Base-by-base conservation (phyloP, 2,888 invertebrate genomes). In the Rhagonycha lutea region DNA sequence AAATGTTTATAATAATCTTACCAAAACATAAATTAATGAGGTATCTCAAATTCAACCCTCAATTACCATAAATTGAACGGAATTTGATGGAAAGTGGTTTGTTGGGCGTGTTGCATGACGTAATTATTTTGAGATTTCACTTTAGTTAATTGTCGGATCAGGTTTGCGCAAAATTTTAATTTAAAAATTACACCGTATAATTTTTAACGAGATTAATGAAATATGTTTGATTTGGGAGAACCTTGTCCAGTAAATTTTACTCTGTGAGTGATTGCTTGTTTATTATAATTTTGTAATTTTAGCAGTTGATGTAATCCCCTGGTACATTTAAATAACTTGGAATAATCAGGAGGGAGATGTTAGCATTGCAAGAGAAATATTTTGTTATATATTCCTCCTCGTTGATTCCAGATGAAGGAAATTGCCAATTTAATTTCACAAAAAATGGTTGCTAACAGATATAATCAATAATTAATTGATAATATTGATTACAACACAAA, bases 21-120 rank as follows among this genome's bases (percentile, higher is more conserved):
- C 28, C 60, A 47, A 62, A 47, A 24, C 74, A 65, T 47, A 74
- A 74, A 74, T 74, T 74, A 70, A 74, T 74, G 74, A 74, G 65
- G 73, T 65, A 73, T 68, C 61, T 62, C 68, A 73, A 69, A 74
- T 74, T 69, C 69, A 70, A 74, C 74, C 73, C 73, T 65, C 71
- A 73, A 76, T 76, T 76, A 76, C 73, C 76, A 71, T 76, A 76
- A 76, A 74, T 74, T 76, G 76, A 76, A 71, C 73, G 65, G 76
- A 70, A 73, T 76, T 74, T 76, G 76, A 76, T 76, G 73, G 73
- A 74, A 76, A 71, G 71, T 63, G 76, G 73, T 70, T 73, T 73
- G 12, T 68, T 71, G 47, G 73, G 73, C 62, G 60, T 71, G 73
- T 32, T 70, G 47, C 47, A 47, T 47, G 47, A 47, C 47, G 47